Evolutionary conservation across 2,888 invertebrate genomes (phyloP).

Genomic region (Sarcophaga variegata): DNA sequence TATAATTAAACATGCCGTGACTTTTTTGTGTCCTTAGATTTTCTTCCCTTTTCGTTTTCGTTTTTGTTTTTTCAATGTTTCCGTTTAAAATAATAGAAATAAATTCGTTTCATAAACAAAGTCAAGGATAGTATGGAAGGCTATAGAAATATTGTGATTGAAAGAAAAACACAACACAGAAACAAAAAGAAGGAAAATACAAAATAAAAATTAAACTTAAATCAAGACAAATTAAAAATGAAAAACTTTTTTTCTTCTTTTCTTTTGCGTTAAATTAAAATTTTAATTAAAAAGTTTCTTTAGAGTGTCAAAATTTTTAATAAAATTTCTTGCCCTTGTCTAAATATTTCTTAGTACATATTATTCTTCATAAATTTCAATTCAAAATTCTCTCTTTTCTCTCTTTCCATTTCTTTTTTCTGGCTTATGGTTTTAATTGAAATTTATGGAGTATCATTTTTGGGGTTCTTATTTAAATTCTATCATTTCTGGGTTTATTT

Average conservation of each 20-base stretch:
- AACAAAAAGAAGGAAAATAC: not conserved
- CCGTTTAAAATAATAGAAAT: not conserved
- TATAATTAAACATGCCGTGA: too few species aligned
- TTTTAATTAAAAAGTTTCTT: slow-evolving; percentile 24
- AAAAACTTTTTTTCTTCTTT: not conserved
- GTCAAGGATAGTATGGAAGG: slow-evolving; percentile 15
- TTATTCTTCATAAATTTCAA: not conserved
- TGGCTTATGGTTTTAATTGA: not conserved
- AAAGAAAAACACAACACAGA: not conserved
- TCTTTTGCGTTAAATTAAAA: not conserved
- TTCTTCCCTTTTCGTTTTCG: not conserved
- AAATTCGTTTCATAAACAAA: slow-evolving; percentile 7
- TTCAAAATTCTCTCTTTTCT: not conserved
- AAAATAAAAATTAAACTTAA: not conserved
- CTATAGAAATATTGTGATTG: not conserved
- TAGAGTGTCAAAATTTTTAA: not conserved
- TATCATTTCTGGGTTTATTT: not conserved
- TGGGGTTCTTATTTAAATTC: not conserved
- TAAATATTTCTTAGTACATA: not conserved
- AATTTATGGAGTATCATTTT: not conserved
- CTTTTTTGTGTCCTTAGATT: not conserved
- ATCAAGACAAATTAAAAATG: not conserved
- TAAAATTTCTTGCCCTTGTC: slow-evolving; percentile 18
- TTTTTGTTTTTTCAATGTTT: not conserved
- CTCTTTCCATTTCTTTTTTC: not conserved